Evolutionary conservation across 2,888 invertebrate species (phyloP).

Genomic region (Pachliopta kotzebuea): DNA sequence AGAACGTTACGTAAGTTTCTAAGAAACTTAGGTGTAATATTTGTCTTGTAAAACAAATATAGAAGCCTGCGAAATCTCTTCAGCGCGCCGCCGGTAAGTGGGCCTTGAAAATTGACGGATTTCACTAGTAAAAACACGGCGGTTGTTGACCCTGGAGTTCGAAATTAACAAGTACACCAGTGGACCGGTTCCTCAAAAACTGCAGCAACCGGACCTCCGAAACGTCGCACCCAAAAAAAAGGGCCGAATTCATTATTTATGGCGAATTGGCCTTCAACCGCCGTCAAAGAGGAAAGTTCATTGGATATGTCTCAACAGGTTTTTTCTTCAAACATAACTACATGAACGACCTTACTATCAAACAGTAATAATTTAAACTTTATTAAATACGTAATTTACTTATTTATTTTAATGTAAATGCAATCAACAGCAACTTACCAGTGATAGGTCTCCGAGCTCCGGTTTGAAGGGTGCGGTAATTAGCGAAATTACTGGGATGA

Average conservation of each 20-base stretch:
- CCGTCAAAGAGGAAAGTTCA: conserved; percentile 24
- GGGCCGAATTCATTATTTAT: conserved; percentile 35
- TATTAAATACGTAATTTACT: too few species aligned
- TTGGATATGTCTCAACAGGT: conserved; percentile 7
- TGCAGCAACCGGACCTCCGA: conserved; percentile 33
- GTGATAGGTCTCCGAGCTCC: too few species aligned
- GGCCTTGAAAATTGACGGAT: conserved; percentile 26
- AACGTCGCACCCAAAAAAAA: conserved; percentile 36
- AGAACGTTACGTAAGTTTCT: too few species aligned
- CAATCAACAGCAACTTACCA: too few species aligned
- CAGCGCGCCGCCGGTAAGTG: background rate
- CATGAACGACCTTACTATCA: too few species aligned
- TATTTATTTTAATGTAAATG: too few species aligned
- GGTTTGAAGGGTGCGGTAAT: too few species aligned
- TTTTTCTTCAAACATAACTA: background rate
- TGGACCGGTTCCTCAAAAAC: conserved; percentile 30
- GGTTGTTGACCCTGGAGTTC: conserved; percentile 21
- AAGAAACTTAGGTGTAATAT: too few species aligned
- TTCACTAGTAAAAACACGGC: conserved; percentile 15
- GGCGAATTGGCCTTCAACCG: conserved; percentile 33
- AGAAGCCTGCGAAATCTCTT: too few species aligned
- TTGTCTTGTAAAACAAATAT: too few species aligned
- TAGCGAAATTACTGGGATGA: too few species aligned
- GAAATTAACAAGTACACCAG: conserved; percentile 19
- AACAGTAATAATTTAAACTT: too few species aligned